A percentile compares a stretch with the other conserved stretches of the same genome.
Evolutionary conservation across 2,113 vertebrate genomes (phyloP).

Genomic region (Uria lomvia): DNA sequence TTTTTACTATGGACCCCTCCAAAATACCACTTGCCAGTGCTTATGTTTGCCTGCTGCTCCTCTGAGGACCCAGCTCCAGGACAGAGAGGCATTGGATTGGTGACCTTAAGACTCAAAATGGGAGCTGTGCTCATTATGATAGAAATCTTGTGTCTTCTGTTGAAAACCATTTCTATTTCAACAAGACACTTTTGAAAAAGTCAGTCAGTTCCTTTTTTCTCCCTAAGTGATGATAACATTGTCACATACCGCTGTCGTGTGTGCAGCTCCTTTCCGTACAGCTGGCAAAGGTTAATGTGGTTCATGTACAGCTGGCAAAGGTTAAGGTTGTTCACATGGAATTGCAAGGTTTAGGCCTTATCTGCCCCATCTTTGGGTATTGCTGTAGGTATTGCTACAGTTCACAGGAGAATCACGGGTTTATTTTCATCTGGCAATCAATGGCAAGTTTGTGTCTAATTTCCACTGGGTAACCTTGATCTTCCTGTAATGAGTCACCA

Average conservation of each 20-base stretch:
- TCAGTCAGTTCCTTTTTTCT: background rate
- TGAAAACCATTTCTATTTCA: background rate
- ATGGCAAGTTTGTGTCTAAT: background rate
- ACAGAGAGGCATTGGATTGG: background rate
- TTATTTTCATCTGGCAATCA: background rate
- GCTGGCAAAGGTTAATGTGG: background rate
- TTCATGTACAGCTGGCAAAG: background rate
- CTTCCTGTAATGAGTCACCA: background rate
- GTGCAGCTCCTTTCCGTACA: background rate
- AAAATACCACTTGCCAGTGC: background rate
- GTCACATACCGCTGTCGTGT: fast-evolving
- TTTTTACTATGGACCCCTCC: background rate
- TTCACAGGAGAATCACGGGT: background rate
- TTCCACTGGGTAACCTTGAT: background rate
- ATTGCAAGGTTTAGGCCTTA: background rate
- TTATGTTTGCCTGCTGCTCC: background rate
- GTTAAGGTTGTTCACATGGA: background rate
- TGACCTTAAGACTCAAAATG: background rate
- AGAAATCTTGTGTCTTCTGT: background rate
- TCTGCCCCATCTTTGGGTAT: background rate
- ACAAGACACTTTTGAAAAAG: background rate
- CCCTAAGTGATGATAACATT: background rate
- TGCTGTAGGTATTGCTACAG: background rate
- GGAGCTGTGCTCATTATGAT: background rate
- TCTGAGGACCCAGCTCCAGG: background rate